Conservation (phyloP, 1,140 invertebrate genomes). For the Polypedilum pembai region DNA sequence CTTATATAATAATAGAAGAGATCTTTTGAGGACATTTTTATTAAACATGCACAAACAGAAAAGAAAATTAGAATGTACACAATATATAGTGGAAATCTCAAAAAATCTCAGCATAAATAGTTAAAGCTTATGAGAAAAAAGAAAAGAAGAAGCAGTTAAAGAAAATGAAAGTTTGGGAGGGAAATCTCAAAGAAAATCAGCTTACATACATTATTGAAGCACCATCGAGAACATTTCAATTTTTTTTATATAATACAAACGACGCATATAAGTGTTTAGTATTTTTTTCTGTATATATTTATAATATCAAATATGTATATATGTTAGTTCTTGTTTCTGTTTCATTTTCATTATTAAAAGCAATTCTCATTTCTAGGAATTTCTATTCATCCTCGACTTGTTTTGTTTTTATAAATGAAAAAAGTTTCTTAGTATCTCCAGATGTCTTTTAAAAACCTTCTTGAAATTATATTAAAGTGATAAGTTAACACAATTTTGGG, state of each 20-base stretch:
- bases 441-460: no score
- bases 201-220: constrained; percentile 16
- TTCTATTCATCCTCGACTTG: background rate
- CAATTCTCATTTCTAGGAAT: background rate
- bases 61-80: no score
- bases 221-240: constrained; percentile 21
- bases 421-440: no score
- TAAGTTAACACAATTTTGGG: no score
- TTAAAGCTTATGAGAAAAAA: background rate
- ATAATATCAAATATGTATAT: background rate
- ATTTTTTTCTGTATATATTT: background rate
- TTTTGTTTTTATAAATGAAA: no score
- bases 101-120: background rate
- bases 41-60: no score
- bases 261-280: background rate
- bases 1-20: background rate
- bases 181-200: background rate
- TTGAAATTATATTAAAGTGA: no score
- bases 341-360: no score
- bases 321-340: background rate
- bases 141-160: background rate
- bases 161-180: background rate
- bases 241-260: background rate
- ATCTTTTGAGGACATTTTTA: background rate
- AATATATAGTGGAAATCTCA: no score